Percentiles rank a stretch among this genome's conserved stretches.
phyloP scores from a whole-genome alignment of 2,797 vertebrate genomes.

The Acridotheres tristis region DNA sequence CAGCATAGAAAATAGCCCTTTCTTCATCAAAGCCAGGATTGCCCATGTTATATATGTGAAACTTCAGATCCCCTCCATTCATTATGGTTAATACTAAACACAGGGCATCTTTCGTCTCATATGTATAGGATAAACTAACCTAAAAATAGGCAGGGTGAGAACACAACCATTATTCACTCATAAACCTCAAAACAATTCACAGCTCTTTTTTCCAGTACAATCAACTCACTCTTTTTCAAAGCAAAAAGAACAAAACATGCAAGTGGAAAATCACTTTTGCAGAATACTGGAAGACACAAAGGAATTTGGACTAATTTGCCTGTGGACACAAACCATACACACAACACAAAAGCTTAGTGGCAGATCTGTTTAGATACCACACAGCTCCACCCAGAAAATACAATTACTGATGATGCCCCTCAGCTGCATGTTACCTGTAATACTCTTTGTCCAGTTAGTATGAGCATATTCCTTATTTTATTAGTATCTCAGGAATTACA shows the following conservation, averaged over 20 bases:
- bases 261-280: neutral
- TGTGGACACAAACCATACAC: neutral
- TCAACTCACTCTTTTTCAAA: neutral
- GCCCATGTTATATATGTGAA: conserved; percentile 94
- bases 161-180: neutral
- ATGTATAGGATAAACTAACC: conserved; percentile 92
- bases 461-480: neutral
- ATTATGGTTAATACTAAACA: conserved; percentile 94
- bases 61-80: conserved; percentile 94
- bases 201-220: neutral
- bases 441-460: neutral
- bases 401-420: neutral
- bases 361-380: neutral
- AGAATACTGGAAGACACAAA: neutral
- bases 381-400: neutral
- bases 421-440: neutral
- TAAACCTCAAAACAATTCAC: neutral
- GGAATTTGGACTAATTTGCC: neutral
- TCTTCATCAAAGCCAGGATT: conserved; percentile 91
- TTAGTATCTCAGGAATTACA: neutral
- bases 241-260: neutral
- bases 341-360: neutral
- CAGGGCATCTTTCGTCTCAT: conserved; percentile 90
- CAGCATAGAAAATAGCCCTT: conserved; percentile 92
- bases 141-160: conserved; percentile 53